These are phyloP conservation scores for Dorcus hopei DNA, from an alignment of 2,888 invertebrate genomes.

Conservation along the genomic window DNA sequence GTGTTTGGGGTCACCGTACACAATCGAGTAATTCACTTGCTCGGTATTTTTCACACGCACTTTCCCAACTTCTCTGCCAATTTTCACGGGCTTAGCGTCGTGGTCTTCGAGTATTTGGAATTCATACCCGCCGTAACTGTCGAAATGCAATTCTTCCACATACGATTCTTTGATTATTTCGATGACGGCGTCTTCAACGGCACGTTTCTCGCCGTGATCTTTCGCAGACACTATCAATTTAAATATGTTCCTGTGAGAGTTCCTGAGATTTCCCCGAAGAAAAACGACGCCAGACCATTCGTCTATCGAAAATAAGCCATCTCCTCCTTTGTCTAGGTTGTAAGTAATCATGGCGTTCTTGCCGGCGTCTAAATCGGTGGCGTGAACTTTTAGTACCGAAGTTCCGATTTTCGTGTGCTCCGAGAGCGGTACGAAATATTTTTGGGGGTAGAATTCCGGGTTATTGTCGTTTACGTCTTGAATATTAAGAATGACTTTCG, in stretches of 20 bases:
- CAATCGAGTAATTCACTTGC: slow-evolving; percentile 68
- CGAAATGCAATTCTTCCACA: slow-evolving; percentile 71
- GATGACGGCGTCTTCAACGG: slow-evolving; percentile 72
- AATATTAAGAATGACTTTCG: slow-evolving; percentile 76
- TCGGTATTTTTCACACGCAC: slow-evolving; percentile 58
- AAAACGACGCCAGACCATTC: slow-evolving; percentile 73
- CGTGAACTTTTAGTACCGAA: slow-evolving; percentile 70
- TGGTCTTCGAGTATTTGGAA: slow-evolving; percentile 83
- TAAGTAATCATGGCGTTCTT: slow-evolving; percentile 81
- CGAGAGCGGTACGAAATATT: slow-evolving; percentile 75
- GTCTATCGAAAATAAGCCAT: slow-evolving; percentile 77
- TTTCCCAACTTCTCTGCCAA: slow-evolving; percentile 73
- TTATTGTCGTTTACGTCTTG: slow-evolving; percentile 90
- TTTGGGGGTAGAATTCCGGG: slow-evolving; percentile 86
- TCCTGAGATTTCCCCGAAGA: slow-evolving; percentile 63
- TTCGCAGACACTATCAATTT: slow-evolving; percentile 74
- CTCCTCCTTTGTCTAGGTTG: slow-evolving; percentile 74
- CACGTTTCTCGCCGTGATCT: slow-evolving; percentile 75
- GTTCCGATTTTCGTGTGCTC: slow-evolving; percentile 66
- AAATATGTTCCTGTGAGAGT: slow-evolving; percentile 65
- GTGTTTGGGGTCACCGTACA: slow-evolving; percentile 74
- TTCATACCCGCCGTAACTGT: slow-evolving; percentile 73
- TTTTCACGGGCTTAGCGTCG: slow-evolving; percentile 56
- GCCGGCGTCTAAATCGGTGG: slow-evolving; percentile 84
- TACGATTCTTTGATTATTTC: slow-evolving; percentile 75